Percentiles rank a stretch among this genome's conserved stretches.
phyloP scores from a whole-genome alignment of 2,888 invertebrate species.

The Diachrysia chrysitis region DNA sequence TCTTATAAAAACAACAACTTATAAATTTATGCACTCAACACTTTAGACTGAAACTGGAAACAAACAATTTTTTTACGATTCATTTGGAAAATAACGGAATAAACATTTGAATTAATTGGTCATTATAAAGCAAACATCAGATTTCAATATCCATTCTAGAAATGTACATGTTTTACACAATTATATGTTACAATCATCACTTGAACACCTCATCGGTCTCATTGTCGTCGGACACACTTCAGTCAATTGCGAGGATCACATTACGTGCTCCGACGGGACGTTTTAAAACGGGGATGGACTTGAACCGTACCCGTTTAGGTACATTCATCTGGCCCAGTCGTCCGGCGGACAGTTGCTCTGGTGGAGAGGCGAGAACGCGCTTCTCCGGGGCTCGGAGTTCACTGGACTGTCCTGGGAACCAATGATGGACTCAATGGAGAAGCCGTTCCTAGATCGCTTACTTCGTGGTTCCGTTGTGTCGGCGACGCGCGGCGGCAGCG shows the following conservation, averaged over 20 bases:
- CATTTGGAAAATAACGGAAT: constrained; percentile 14
- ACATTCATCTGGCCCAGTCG: constrained; percentile 92
- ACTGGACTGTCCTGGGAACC: constrained; percentile 80
- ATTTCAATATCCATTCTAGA: constrained; percentile 25
- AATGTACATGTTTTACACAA: constrained; percentile 51
- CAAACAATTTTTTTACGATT: constrained; percentile 17
- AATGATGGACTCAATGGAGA: constrained; percentile 91
- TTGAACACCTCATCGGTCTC: constrained; percentile 53
- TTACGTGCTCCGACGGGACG: constrained; percentile 63
- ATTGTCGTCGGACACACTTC: constrained; percentile 59
- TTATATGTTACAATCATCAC: constrained; percentile 51
- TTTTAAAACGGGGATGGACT: constrained; percentile 74
- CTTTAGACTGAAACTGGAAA: background rate
- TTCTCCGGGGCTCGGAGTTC: constrained; percentile 77
- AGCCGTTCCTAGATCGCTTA: constrained; percentile 89
- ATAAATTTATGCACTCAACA: background rate
- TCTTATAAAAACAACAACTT: background rate
- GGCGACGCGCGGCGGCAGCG: constrained; percentile 85
- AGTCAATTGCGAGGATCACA: constrained; percentile 61
- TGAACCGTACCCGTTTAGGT: constrained; percentile 75
- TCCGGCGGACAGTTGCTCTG: constrained; percentile 83
- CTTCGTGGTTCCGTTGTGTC: constrained; percentile 85
- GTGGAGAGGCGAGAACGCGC: constrained; percentile 92
- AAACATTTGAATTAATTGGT: constrained; percentile 44
- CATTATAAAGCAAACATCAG: constrained; percentile 28